phyloP scores from a whole-genome alignment of 2,113 vertebrate species.

The Onychostruthus taczanowskii region DNA sequence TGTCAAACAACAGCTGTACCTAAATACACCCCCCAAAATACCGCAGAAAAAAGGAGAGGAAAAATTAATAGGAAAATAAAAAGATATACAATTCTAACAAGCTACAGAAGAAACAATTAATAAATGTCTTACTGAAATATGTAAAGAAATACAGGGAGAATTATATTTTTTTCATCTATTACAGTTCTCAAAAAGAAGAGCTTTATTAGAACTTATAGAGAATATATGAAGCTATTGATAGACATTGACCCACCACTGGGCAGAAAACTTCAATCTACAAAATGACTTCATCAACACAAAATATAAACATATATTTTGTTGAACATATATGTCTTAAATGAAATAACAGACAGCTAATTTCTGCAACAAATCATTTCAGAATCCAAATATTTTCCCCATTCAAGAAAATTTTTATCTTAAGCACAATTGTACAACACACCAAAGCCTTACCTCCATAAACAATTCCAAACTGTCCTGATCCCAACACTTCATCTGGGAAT shows the following conservation, averaged over 20 bases:
- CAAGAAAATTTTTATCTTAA: neutral
- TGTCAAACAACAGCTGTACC: neutral
- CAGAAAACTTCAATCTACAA: neutral
- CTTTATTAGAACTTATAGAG: neutral
- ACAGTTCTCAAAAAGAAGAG: neutral
- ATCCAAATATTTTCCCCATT: neutral
- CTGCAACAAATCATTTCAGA: neutral
- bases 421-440: neutral
- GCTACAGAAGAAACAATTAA: neutral
- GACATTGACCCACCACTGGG: neutral
- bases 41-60: neutral
- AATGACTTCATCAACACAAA: neutral
- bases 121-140: neutral
- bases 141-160: neutral
- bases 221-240: neutral
- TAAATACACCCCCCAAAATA: neutral
- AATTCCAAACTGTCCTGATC: conserved; percentile 97
- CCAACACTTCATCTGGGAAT: conserved; percentile 95
- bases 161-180: neutral
- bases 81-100: neutral
- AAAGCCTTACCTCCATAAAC: conserved; percentile 91
- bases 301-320: neutral
- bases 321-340: neutral
- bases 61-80: neutral
- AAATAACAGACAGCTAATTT: neutral